Percentiles rank a stretch among this genome's conserved stretches.
Evolutionary conservation across 2,113 vertebrate genomes (phyloP).

Genomic region (Bungarus multicinctus): DNA sequence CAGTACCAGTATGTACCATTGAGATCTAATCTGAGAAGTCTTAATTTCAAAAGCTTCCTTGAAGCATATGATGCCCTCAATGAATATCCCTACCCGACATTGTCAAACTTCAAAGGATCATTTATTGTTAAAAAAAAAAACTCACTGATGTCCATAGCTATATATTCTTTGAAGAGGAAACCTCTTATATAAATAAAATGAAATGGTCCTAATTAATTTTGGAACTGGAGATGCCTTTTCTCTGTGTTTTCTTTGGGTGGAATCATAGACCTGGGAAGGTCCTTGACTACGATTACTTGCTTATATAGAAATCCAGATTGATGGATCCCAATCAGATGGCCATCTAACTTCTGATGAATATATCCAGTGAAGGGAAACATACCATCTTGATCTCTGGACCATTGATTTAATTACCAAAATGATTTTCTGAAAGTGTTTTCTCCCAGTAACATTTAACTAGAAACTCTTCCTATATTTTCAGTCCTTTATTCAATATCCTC

Average conservation of each 20-base stretch:
- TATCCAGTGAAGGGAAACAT: not conserved
- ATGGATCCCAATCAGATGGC: not conserved
- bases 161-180: not conserved
- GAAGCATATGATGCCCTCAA: not conserved
- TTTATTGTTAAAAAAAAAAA: not conserved
- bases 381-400: not conserved
- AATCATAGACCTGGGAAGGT: not conserved
- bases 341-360: not conserved
- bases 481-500: not conserved
- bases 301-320: not conserved
- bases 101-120: not conserved
- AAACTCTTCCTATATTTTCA: not conserved
- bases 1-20: not conserved
- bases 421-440: not conserved
- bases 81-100: not conserved
- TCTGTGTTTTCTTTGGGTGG: not conserved
- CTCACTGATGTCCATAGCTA: not conserved
- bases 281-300: not conserved
- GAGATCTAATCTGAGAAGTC: not conserved
- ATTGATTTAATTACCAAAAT: not conserved
- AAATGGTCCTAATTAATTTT: not conserved
- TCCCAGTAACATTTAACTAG: not conserved
- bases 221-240: not conserved
- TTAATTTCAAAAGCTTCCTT: not conserved
- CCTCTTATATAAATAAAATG: not conserved